phyloP scores from a whole-genome alignment of 2,797 vertebrate genomes.

The Sebastes flavidus region DNA sequence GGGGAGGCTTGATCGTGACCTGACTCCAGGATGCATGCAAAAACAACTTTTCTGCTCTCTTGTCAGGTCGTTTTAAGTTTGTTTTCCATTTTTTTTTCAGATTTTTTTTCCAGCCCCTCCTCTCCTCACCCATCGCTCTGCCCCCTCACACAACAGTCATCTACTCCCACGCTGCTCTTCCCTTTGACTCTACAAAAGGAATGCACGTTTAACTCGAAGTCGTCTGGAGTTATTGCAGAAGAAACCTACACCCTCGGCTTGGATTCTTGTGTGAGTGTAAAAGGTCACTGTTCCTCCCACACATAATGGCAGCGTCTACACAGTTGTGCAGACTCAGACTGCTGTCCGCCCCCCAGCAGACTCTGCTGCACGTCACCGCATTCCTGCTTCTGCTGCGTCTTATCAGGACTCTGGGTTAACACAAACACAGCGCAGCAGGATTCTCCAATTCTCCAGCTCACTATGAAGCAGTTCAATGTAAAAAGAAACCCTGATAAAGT shows the following conservation, averaged over 20 bases:
- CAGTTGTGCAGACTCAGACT: slow-evolving; percentile 16
- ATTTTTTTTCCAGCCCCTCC: background rate
- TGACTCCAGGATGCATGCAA: slow-evolving; percentile 10
- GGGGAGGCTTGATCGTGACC: slow-evolving; percentile 1
- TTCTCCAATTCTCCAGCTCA: background rate
- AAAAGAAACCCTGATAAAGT: background rate
- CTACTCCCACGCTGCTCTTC: slow-evolving; percentile 32
- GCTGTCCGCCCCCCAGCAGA: slow-evolving; percentile 40
- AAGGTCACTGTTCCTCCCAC: slow-evolving; percentile 67
- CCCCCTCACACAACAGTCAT: slow-evolving; percentile 12
- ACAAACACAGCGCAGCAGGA: slow-evolving; percentile 47
- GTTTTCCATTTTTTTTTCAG: slow-evolving; percentile 39
- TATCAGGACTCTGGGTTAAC: slow-evolving; percentile 55
- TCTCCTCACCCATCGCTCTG: background rate
- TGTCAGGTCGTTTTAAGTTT: slow-evolving; percentile 38
- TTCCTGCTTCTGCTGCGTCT: slow-evolving; percentile 69
- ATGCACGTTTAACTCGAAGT: slow-evolving; percentile 39
- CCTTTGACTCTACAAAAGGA: slow-evolving; percentile 40
- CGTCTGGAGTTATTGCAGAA: slow-evolving; percentile 53
- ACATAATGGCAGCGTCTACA: slow-evolving; percentile 18
- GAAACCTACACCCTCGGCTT: slow-evolving; percentile 53
- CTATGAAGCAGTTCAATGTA: background rate
- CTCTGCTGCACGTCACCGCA: slow-evolving; percentile 59
- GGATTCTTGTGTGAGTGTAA: slow-evolving; percentile 53
- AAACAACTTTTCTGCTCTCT: slow-evolving; percentile 21